Base-by-base conservation (phyloP, 2,797 vertebrate species). In the Chelidonichthys spinosus region DNA sequence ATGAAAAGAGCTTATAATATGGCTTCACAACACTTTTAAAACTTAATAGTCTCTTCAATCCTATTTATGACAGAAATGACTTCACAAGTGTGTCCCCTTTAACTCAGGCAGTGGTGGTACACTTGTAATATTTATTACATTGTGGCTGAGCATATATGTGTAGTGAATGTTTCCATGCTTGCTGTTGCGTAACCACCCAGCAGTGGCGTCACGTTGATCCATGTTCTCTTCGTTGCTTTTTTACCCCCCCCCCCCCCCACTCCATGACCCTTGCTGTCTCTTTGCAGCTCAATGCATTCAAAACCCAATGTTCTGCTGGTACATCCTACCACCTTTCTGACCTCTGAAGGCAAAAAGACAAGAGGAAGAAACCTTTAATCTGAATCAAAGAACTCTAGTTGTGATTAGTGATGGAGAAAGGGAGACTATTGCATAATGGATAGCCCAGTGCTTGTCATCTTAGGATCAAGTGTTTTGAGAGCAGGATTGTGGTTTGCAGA, bases 391-490 rank as follows among this genome's bases (percentile, higher is more conserved):
- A 79, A 76, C 58, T 83, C 68, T 32, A 80, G 50, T 83, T 86
- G 69, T 73, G 79, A 84, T 79, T 56, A 78, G 66, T 1, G 14
- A 44, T 39, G 77, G 43, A 59, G 52, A 78, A 65, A 62, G n/a
- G 56, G 46, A 66, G 63, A 55, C 35, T 53, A 49, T 82, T 89
- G 82, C 74, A 72, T 88, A 89, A 87, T 81, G 74, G 64, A 79
- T 76, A 61, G 58, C 74, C 52, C 9, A 3, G 18, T 47, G 73
- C 80, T 82, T 83, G 86, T 82, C 84, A 64, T 89, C 75, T 84
- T 72, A 81, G 83, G 72, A 84, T 87, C 74, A 80, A 86, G 77
- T 76, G 84, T 80, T 81, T 86, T 76, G 74, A 78, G 87, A 81
- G 81, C n/a, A 1, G 71, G 82, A 72, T 70, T 72, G 81, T 60